Evolutionary conservation across 2,888 invertebrate species (phyloP).

Genomic region (Patella pellucida): DNA sequence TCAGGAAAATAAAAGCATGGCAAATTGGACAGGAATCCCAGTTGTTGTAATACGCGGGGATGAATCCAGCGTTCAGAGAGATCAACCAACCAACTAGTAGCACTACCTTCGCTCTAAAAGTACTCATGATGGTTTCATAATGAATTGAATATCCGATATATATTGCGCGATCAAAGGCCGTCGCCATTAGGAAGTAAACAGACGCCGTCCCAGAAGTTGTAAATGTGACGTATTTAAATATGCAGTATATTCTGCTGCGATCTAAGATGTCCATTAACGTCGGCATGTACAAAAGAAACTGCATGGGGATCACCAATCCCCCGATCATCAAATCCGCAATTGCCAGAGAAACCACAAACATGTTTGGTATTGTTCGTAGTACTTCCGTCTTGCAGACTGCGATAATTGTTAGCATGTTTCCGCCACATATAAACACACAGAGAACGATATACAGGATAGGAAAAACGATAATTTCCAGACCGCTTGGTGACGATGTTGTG

Average conservation of each 20-base stretch:
- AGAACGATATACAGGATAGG: too few relatives aligned
- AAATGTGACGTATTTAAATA: slow-evolving; percentile 23
- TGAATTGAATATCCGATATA: not conserved
- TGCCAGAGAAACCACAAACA: slow-evolving; percentile 37
- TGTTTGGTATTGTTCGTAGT: slow-evolving; percentile 34
- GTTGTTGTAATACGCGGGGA: slow-evolving; percentile 10
- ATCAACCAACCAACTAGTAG: slow-evolving; percentile 1
- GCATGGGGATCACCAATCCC: slow-evolving; percentile 18
- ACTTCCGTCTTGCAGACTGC: slow-evolving; percentile 24
- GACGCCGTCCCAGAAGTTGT: slow-evolving; percentile 22
- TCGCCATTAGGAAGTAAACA: slow-evolving; percentile 20
- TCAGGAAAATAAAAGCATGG: not conserved
- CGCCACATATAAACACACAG: slow-evolving; percentile 23
- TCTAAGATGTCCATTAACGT: slow-evolving; percentile 13
- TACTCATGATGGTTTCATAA: not conserved
- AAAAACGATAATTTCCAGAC: too few relatives aligned
- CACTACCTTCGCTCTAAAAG: not conserved
- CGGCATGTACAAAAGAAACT: slow-evolving; percentile 21
- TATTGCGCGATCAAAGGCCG: slow-evolving; percentile 29
- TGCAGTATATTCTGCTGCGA: slow-evolving; percentile 21
- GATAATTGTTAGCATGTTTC: slow-evolving; percentile 33
- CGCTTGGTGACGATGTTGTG: too few relatives aligned
- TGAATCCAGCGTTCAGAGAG: not conserved
- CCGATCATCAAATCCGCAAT: slow-evolving; percentile 33
- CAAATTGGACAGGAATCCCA: slow-evolving; percentile 2